phyloP scores from a whole-genome alignment of 2,888 invertebrate genomes.

The Lypha dubia region DNA sequence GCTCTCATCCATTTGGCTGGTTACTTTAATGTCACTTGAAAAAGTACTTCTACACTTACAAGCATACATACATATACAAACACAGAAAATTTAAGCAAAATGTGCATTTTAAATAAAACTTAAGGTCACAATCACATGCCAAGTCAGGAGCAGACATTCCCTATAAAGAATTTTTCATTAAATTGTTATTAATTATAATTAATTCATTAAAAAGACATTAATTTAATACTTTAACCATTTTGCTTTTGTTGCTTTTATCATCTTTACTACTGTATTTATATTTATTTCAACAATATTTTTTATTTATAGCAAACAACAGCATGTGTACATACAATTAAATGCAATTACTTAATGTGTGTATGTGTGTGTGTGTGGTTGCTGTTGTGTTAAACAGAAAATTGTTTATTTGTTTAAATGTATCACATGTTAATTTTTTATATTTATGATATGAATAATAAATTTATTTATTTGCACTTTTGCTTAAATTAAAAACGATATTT shows the following conservation, averaged over 20 bases:
- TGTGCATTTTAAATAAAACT: background rate
- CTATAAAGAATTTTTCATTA: background rate
- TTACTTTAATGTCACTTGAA: no score
- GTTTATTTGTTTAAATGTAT: background rate
- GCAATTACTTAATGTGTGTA: background rate
- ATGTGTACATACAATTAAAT: background rate
- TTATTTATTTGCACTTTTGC: background rate
- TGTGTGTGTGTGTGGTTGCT: background rate
- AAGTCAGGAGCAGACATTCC: background rate
- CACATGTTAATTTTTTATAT: background rate
- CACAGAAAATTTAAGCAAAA: no score
- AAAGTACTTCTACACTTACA: no score
- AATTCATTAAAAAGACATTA: slow-evolving; percentile 41
- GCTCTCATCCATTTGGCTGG: no score
- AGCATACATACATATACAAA: no score
- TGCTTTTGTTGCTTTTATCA: background rate
- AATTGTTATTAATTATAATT: slow-evolving; percentile 44
- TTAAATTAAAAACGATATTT: background rate
- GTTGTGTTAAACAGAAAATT: background rate
- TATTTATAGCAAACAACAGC: background rate
- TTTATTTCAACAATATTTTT: background rate
- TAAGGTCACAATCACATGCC: background rate
- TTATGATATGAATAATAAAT: background rate
- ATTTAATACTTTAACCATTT: slow-evolving; percentile 9
- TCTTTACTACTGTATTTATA: background rate